These are phyloP conservation scores for Hydropsyche tenuis DNA, from an alignment of 1,140 invertebrate genomes.

Conservation along the genomic window DNA sequence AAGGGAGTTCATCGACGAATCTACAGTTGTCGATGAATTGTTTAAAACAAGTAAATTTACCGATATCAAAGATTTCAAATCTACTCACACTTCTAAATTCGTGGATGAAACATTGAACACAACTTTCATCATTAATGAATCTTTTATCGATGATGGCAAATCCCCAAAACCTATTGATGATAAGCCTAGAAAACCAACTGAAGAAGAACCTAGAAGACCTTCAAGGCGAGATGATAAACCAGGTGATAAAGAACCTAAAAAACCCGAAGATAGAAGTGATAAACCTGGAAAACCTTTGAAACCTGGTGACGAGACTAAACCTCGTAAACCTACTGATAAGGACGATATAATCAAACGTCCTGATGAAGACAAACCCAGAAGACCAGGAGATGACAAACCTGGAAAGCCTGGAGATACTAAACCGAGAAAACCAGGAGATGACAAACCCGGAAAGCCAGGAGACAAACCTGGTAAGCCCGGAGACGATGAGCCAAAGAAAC, in stretches of 20 bases:
- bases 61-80: conserved; percentile 35
- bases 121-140: conserved; percentile 39
- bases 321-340: neutral
- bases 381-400: conserved; percentile 25
- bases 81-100: conserved; percentile 24
- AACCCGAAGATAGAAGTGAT: conserved; percentile 15
- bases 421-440: neutral
- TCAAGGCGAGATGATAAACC: conserved; percentile 16
- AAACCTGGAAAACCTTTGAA: conserved; percentile 13
- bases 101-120: conserved; percentile 35
- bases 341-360: neutral
- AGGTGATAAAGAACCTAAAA: neutral
- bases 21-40: conserved; percentile 16
- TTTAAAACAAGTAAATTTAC: conserved; percentile 34
- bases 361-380: conserved; percentile 3
- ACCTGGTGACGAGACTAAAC: neutral
- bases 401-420: neutral
- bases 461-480: conserved; percentile 5
- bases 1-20: conserved; percentile 14
- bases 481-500: conserved; percentile 8
- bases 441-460: conserved; percentile 10
- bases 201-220: neutral
- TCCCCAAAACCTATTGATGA: conserved; percentile 51
- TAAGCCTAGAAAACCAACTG: conserved; percentile 50
- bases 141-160: conserved; percentile 22